A percentile compares a stretch with the other conserved stretches of the same genome.
These are phyloP conservation scores for Galagoides demidoff DNA, from an alignment of 2,797 vertebrate genomes.

Conservation along the genomic window DNA sequence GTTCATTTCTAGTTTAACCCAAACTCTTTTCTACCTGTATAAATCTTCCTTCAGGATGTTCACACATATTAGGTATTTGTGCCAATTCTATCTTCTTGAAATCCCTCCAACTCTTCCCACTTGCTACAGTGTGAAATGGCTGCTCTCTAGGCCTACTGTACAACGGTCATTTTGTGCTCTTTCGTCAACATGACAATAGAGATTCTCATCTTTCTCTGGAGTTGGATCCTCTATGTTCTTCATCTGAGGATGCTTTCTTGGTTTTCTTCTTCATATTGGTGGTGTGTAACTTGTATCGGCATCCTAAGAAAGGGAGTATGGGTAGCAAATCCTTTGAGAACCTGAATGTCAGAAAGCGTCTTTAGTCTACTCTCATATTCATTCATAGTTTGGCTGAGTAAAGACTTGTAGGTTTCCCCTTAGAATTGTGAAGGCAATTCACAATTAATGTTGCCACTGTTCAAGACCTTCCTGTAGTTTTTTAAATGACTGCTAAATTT, in stretches of 20 bases:
- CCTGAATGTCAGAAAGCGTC: not conserved
- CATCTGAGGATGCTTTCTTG: not conserved
- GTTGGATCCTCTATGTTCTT: not conserved
- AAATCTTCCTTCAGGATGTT: slow-evolving; percentile 7
- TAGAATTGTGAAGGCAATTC: slow-evolving; percentile 11
- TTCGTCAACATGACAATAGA: not conserved
- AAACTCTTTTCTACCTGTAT: not conserved
- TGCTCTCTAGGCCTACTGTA: not conserved
- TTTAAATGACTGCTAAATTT: not conserved
- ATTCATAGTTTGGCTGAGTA: not conserved
- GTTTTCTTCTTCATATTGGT: not conserved
- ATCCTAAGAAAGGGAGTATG: slow-evolving; percentile 27
- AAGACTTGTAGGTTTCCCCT: not conserved
- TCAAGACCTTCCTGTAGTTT: not conserved
- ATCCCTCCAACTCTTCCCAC: not conserved
- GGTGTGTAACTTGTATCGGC: not conserved
- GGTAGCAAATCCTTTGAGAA: slow-evolving; percentile 30
- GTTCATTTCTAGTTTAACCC: slow-evolving; percentile 46
- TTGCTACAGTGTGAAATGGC: not conserved
- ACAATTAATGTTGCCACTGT: not conserved
- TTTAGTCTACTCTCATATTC: not conserved
- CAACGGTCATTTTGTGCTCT: not conserved
- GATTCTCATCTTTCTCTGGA: not conserved
- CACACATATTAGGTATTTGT: not conserved
- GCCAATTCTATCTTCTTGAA: slow-evolving; percentile 34